Evolutionary conservation across 2,888 invertebrate genomes (phyloP).

Genomic region (Physocephala rufipes): DNA sequence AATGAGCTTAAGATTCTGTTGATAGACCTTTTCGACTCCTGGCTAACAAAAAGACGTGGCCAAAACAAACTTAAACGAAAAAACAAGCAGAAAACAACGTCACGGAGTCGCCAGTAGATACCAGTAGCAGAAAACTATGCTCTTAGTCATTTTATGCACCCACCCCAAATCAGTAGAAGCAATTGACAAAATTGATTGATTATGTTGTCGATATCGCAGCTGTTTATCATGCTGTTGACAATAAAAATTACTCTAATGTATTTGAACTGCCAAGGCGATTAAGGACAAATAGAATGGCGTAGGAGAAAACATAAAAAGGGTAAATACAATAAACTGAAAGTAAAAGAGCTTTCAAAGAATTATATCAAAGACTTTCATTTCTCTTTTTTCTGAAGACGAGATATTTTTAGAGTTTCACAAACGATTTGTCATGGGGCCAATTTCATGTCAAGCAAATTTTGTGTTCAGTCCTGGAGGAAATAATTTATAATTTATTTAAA

Average conservation of each 20-base stretch:
- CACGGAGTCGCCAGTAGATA: slow-evolving; percentile 2
- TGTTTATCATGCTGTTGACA: slow-evolving; percentile 37
- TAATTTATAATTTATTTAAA: too few relatives aligned
- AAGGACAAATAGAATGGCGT: background rate
- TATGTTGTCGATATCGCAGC: slow-evolving; percentile 28
- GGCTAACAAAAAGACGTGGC: background rate
- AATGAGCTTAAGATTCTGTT: background rate
- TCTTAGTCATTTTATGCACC: too few relatives aligned
- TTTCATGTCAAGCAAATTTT: too few relatives aligned
- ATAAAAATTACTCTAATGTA: slow-evolving; percentile 35
- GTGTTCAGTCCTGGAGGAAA: too few relatives aligned
- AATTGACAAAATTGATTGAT: slow-evolving; percentile 36
- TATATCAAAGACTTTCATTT: too few relatives aligned
- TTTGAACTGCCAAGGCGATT: slow-evolving; percentile 27
- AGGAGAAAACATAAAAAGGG: too few relatives aligned
- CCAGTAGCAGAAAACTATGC: background rate
- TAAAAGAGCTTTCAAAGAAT: too few relatives aligned
- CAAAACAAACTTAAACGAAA: slow-evolving; percentile 11
- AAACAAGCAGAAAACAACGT: slow-evolving; percentile 25
- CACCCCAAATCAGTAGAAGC: background rate
- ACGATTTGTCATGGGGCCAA: too few relatives aligned
- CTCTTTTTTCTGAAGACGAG: background rate
- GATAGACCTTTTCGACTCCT: background rate
- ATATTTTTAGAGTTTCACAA: too few relatives aligned
- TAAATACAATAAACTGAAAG: too few relatives aligned